A percentile compares a stretch with the other conserved stretches of the same genome.
Evolutionary conservation across 2,888 invertebrate genomes (phyloP).

Genomic region (Amorpha juglandis): DNA sequence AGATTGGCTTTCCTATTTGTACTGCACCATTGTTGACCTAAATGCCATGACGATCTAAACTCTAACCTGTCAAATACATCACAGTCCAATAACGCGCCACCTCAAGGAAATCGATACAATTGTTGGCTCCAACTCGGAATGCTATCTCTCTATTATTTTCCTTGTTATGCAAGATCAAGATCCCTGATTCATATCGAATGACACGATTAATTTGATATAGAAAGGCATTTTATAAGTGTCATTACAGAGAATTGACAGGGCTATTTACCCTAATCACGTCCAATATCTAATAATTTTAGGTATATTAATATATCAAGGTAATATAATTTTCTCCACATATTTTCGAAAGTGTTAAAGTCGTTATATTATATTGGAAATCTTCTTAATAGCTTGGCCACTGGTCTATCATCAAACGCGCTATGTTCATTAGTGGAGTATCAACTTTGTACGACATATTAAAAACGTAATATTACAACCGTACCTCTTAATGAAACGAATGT

Average conservation of each 20-base stretch:
- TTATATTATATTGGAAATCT: not conserved
- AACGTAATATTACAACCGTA: too few species aligned
- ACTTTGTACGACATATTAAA: not conserved
- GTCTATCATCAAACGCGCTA: not conserved
- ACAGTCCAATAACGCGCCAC: not conserved
- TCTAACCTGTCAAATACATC: conserved; percentile 1
- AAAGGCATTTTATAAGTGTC: not conserved
- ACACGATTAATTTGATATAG: not conserved
- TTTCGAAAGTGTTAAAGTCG: not conserved
- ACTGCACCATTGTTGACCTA: conserved; percentile 9
- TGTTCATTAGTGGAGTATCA: not conserved
- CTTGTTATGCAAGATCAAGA: not conserved
- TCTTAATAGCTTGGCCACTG: conserved; percentile 4
- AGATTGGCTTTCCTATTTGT: not conserved
- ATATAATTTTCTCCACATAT: conserved; percentile 7
- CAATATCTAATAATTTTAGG: conserved; percentile 9
- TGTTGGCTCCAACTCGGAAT: conserved; percentile 17
- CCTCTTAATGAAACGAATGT: too few species aligned
- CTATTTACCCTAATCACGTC: conserved; percentile 12
- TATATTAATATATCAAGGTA: conserved; percentile 9
- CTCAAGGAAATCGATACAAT: conserved; percentile 5
- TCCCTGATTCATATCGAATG: not conserved
- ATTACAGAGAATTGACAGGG: conserved; percentile 1
- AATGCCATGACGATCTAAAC: not conserved
- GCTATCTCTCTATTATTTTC: conserved; percentile 14